Conservation (phyloP, 1,140 invertebrate species). For the Oncopodura yosiiana region DNA sequence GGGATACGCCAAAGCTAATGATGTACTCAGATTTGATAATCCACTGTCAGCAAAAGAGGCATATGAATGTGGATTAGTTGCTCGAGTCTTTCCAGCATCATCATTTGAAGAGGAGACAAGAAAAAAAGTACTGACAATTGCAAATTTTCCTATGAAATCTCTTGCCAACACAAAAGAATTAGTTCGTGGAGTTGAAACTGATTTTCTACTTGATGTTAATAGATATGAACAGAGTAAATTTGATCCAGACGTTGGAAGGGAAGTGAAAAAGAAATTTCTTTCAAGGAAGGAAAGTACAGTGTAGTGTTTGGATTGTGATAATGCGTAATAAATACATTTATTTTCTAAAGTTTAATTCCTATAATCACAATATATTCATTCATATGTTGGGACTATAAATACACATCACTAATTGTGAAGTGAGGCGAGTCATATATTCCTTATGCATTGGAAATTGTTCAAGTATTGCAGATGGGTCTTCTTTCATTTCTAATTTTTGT, state of each 20-base stretch:
- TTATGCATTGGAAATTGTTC: too few relatives aligned
- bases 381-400: too few relatives aligned
- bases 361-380: too few relatives aligned
- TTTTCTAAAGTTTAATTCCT: too few relatives aligned
- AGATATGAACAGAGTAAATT: constrained; percentile 27
- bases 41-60: constrained; percentile 69
- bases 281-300: too few relatives aligned
- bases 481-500: too few relatives aligned
- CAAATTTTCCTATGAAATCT: constrained; percentile 45
- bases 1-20: constrained; percentile 54
- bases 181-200: constrained; percentile 40
- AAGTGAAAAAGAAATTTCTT: constrained; percentile 16
- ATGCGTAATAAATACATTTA: too few relatives aligned
- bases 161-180: constrained; percentile 46
- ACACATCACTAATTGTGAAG: too few relatives aligned
- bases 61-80: constrained; percentile 57
- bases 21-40: constrained; percentile 67
- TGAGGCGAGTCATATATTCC: too few relatives aligned
- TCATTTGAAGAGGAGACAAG: constrained; percentile 50
- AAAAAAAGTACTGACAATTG: constrained; percentile 44
- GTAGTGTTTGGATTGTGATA: too few relatives aligned
- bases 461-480: too few relatives aligned
- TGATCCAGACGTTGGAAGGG: constrained; percentile 13
- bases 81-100: constrained; percentile 52
- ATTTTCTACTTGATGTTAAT: constrained; percentile 45